Percentiles rank a stretch among this genome's conserved stretches.
phyloP scores from a whole-genome alignment of 1,140 invertebrate genomes.

The Latrodectus geometricus region DNA sequence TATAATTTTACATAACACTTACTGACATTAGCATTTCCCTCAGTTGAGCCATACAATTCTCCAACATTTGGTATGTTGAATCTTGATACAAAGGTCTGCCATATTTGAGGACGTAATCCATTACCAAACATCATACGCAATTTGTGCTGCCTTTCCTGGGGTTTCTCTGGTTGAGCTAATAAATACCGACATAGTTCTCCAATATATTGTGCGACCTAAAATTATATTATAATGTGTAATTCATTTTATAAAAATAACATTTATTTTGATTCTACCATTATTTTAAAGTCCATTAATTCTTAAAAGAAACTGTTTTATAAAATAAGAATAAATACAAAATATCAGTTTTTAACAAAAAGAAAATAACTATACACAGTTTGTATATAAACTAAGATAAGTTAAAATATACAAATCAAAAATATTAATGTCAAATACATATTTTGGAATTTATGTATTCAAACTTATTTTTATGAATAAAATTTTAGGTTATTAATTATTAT shows the following conservation, averaged over 20 bases:
- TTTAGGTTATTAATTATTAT: no score
- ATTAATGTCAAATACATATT: no score
- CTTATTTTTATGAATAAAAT: no score
- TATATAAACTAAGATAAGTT: no score
- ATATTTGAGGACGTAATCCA: slow-evolving; percentile 94
- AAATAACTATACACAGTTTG: no score
- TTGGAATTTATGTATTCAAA: no score
- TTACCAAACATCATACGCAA: slow-evolving; percentile 94
- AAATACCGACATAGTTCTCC: slow-evolving; percentile 99
- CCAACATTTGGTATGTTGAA: slow-evolving; percentile 70
- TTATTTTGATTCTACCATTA: not conserved
- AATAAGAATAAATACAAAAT: no score
- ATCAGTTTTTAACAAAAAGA: no score
- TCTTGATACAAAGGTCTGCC: slow-evolving; percentile 89
- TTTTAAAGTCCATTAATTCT: not conserved
- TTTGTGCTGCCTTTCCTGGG: slow-evolving; percentile 86
- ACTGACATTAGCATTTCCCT: slow-evolving; percentile 72
- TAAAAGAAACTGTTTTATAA: not conserved
- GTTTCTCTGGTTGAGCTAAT: slow-evolving; percentile 82
- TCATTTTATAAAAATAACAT: not conserved
- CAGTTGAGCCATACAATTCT: slow-evolving; percentile 73
- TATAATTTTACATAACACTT: slow-evolving; percentile 37
- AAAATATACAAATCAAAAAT: no score
- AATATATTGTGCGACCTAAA: slow-evolving; percentile 93
- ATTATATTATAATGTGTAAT: not conserved